A percentile compares a stretch with the other conserved stretches of the same genome.
phyloP scores from a whole-genome alignment of 2,797 vertebrate genomes.

The Atherinosoma microstoma region DNA sequence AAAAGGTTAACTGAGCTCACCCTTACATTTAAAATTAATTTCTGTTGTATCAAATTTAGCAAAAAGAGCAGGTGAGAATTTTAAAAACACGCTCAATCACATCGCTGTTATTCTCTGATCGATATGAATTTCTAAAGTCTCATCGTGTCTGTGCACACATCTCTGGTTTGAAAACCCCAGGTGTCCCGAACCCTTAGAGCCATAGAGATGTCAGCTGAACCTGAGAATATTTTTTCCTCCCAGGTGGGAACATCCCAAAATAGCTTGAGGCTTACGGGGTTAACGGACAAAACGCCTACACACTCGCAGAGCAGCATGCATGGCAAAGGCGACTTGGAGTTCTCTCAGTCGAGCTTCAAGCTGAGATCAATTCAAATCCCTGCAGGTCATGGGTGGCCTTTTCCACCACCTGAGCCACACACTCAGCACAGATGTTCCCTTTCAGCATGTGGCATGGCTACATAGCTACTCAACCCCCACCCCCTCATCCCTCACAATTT shows the following conservation, averaged over 20 bases:
- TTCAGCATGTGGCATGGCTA: slow-evolving; percentile 2
- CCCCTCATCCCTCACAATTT: background rate
- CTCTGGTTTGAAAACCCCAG: background rate
- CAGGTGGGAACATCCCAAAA: slow-evolving; percentile 19
- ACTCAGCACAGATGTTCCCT: slow-evolving; percentile 14
- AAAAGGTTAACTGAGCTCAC: background rate
- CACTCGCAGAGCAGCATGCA: slow-evolving; percentile 4
- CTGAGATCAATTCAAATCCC: slow-evolving; percentile 25
- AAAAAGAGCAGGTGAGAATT: background rate
- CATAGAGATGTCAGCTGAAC: slow-evolving; percentile 10
- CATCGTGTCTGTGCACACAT: background rate
- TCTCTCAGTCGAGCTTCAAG: slow-evolving; percentile 15
- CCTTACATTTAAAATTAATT: background rate
- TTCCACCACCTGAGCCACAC: slow-evolving; percentile 27
- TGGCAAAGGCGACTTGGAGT: slow-evolving; percentile 7
- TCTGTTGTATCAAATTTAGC: background rate
- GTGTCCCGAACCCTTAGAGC: slow-evolving; percentile 2
- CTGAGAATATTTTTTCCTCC: slow-evolving; percentile 14
- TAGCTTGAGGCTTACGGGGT: slow-evolving; percentile 14
- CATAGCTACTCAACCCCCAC: too few relatives aligned
- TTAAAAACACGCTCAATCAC: background rate
- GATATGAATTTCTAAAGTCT: background rate
- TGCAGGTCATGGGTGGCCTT: slow-evolving; percentile 6
- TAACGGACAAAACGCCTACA: slow-evolving; percentile 21
- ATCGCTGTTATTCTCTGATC: background rate